Evolutionary conservation across 2,113 vertebrate species (phyloP).

Genomic region (Dipodomys spectabilis): DNA sequence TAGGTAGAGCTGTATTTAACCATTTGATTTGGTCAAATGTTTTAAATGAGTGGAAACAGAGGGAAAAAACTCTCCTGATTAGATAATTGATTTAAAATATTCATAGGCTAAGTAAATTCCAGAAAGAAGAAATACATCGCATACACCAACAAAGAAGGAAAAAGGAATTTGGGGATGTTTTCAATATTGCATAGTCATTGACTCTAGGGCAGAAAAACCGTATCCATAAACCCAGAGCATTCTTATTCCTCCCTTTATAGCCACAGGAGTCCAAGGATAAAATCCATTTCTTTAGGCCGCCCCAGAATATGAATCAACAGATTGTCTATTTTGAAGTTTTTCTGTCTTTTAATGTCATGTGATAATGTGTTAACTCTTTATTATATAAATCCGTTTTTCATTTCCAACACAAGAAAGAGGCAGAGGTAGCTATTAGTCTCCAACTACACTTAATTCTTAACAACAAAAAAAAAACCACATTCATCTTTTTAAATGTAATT

Average conservation of each 20-base stretch:
- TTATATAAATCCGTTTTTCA: conserved; percentile 21
- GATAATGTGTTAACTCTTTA: not conserved
- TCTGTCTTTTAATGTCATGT: not conserved
- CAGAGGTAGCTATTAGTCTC: not conserved
- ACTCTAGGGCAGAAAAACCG: not conserved
- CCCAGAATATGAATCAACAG: conserved; percentile 6
- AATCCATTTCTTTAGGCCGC: not conserved
- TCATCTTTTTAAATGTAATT: conserved; percentile 41
- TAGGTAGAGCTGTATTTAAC: conserved; percentile 7
- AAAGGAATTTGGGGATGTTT: conserved; percentile 13
- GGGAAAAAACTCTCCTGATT: conserved; percentile 55
- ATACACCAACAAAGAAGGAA: conserved; percentile 16
- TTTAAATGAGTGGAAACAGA: conserved; percentile 45
- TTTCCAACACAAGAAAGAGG: not conserved
- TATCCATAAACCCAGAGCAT: not conserved
- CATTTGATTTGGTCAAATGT: conserved; percentile 25
- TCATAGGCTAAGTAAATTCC: conserved; percentile 26
- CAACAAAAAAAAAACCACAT: conserved; percentile 16
- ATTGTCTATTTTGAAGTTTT: conserved; percentile 32
- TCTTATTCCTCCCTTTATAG: not conserved
- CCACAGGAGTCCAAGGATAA: not conserved
- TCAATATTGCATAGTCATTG: not conserved
- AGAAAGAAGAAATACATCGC: conserved; percentile 61
- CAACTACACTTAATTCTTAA: not conserved
- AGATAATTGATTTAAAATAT: conserved; percentile 59